Conservation (phyloP, 1,140 invertebrate genomes). For the Tenebrio molitor region DNA sequence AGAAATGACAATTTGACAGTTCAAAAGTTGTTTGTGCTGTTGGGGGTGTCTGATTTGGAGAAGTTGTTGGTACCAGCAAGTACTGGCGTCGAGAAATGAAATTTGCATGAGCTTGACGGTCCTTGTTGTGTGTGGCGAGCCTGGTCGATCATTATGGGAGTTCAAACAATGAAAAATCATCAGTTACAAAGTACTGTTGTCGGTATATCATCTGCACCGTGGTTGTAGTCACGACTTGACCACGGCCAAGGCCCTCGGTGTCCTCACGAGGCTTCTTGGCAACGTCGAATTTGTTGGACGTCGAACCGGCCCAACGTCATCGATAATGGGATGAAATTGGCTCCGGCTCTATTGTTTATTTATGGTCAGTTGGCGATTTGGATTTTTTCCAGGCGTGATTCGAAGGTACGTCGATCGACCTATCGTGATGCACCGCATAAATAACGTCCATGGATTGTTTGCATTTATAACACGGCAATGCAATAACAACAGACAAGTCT, state of each 20-base stretch:
- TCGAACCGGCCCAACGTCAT: neutral
- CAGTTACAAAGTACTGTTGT: constrained; percentile 16
- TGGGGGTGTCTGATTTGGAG: no score
- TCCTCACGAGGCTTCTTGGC: neutral
- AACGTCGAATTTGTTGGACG: constrained; percentile 9
- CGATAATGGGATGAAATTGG: constrained; percentile 10
- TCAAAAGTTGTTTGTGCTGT: no score
- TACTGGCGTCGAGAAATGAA: no score
- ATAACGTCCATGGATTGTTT: no score
- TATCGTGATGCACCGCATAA: no score
- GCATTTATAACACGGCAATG: no score
- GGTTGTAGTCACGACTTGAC: constrained; percentile 8
- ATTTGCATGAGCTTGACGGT: no score
- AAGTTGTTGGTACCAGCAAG: no score
- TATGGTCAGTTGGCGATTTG: neutral
- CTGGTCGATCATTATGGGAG: neutral
- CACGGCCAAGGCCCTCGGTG: constrained; percentile 35
- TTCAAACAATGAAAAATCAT: constrained; percentile 31
- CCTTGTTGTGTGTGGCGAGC: no score
- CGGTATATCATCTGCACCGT: neutral
- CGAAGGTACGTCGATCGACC: neutral
- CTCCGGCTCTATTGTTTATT: neutral
- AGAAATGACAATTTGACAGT: no score
- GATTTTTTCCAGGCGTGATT: neutral
- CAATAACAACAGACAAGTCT: no score